Conservation (phyloP, 2,797 vertebrate species). For the Crax fasciolata region DNA sequence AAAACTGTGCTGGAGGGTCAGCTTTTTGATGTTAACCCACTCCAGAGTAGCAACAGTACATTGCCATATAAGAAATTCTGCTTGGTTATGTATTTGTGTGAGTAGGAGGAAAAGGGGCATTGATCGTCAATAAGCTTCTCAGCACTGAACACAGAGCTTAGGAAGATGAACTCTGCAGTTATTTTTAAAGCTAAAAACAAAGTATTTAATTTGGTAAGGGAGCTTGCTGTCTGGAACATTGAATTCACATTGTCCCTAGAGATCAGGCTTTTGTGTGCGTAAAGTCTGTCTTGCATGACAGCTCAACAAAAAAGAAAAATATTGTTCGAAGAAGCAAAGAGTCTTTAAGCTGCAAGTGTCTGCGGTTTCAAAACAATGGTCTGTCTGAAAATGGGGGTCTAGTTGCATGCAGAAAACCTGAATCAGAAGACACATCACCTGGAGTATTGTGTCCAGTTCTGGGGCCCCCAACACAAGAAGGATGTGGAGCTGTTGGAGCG, state of each 20-base stretch:
- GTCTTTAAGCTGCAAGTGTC: neutral
- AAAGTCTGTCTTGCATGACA: neutral
- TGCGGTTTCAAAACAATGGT: neutral
- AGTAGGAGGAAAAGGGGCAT: neutral
- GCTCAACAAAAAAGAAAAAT: neutral
- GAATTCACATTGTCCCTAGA: neutral
- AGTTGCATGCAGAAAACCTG: neutral
- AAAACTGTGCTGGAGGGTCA: neutral
- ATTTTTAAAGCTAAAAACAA: conserved; percentile 6
- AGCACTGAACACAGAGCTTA: neutral
- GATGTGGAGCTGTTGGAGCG: too few relatives aligned
- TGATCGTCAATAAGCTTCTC: neutral
- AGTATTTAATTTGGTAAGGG: neutral
- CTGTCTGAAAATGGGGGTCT: neutral
- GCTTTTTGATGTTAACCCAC: neutral
- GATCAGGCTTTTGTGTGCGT: neutral
- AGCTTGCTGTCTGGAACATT: conserved; percentile 9
- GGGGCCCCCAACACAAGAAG: too few relatives aligned
- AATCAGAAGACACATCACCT: neutral
- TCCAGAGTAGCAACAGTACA: neutral
- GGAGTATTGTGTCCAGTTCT: too few relatives aligned
- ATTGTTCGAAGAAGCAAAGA: neutral
- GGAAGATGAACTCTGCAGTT: neutral
- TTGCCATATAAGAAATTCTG: conserved; percentile 12
- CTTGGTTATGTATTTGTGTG: neutral